Percentiles rank a stretch among this genome's conserved stretches.
These are phyloP conservation scores for Toxotes jaculatrix DNA, from an alignment of 2,113 vertebrate genomes.

Conservation along the genomic window DNA sequence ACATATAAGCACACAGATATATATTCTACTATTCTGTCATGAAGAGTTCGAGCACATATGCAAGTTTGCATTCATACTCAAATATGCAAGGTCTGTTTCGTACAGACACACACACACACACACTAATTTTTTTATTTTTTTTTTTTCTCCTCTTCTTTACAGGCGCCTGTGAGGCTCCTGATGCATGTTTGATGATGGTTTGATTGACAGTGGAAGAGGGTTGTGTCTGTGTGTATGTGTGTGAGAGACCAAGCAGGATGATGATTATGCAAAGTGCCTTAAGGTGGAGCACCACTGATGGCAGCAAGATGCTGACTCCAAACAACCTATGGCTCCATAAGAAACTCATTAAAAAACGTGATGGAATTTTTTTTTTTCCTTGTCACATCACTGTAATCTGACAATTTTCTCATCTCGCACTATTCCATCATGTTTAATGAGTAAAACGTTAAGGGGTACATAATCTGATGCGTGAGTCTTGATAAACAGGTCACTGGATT, in stretches of 20 bases:
- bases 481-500: not conserved
- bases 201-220: slow-evolving; percentile 54
- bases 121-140: not conserved
- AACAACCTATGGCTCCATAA: not conserved
- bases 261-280: slow-evolving; percentile 25
- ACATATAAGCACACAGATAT: not conserved
- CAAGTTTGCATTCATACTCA: not conserved
- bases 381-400: not conserved
- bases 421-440: not conserved
- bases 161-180: slow-evolving; percentile 29
- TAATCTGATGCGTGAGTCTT: not conserved
- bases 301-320: slow-evolving; percentile 7
- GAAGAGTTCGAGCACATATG: not conserved
- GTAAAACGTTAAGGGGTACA: not conserved
- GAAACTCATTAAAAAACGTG: not conserved
- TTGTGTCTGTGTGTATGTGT: slow-evolving; percentile 10
- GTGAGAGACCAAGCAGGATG: slow-evolving; percentile 5
- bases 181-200: slow-evolving; percentile 55
- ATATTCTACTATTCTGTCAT: not conserved
- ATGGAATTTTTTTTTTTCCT: too few relatives aligned
- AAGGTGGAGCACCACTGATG: slow-evolving; percentile 4
- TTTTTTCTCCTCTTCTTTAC: slow-evolving; percentile 23
- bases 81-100: slow-evolving; percentile 19
- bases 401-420: not conserved
- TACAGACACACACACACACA: not conserved